Base-by-base conservation (phyloP, 2,113 vertebrate species). In the Ctenodactylus gundi region DNA sequence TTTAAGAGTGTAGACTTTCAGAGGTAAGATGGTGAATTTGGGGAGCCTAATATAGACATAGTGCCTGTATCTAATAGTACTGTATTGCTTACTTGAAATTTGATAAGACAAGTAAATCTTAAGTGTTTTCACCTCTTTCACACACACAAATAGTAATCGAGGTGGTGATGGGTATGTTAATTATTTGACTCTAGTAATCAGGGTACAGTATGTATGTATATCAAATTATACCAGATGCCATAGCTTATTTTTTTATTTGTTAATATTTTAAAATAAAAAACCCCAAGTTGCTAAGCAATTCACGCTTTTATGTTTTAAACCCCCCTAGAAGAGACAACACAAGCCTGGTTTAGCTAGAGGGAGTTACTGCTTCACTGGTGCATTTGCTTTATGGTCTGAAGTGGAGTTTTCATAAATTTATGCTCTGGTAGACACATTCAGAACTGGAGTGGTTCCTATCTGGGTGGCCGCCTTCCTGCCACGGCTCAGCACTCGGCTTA, bases 331-430 rank as follows among this genome's bases (percentile, higher is more conserved):
- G 82, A 94, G 68, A 90, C 49, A 86, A 70, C 78, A 62, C 39
- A 68, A n/a, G 62, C 21, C 41, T 84, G n/a, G 44, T 29, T 55
- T 77, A 90, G 41, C 60, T 86, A 11, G 23, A 0, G 15, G 51
- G 73, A 75, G 29, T 70, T 77, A 10, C 14, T 21, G 44, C 44
- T 89, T 91, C 88, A 39, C 44, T 21, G 72, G 76, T 78, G 68
- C 20, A 12, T 86, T 91, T 88, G 25, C 62, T 77, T 68, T 95
- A 21, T 36, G 64, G 75, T 46, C 73, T 86, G 76, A 93, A 85
- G 39, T 41, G 57, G 64, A 21, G 31, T 93, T 96, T 94, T 89
- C 85, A 95, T 96, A 75, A 65, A 70, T 76, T 44, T 94, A 82
- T 86, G 75, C 90, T 93, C 90, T 31, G 23, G 11, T 65, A 86